Conservation (phyloP, 2,113 vertebrate genomes). For the Globicephala melas region DNA sequence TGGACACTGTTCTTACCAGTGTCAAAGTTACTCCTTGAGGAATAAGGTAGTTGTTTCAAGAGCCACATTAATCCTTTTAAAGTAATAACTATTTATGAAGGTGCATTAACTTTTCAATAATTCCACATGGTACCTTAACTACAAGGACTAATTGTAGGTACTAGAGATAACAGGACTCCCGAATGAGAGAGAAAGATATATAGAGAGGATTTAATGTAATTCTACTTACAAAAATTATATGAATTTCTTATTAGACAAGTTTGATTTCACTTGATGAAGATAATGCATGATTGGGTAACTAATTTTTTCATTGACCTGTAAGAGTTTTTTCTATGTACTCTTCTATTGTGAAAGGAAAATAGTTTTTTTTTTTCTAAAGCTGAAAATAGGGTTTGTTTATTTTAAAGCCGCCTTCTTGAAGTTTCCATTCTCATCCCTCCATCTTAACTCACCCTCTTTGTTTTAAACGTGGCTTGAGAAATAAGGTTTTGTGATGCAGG, state of each 20-base stretch:
- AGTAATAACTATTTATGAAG: neutral
- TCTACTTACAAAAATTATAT: neutral
- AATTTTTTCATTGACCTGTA: neutral
- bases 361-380: neutral
- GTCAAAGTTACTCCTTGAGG: neutral
- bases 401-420: neutral
- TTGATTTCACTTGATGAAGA: conserved; percentile 22
- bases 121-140: neutral
- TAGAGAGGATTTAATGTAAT: neutral
- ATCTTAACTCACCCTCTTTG: neutral
- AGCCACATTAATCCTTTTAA: neutral
- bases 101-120: neutral
- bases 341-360: neutral
- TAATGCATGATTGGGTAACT: neutral
- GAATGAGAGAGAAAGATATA: neutral
- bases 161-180: neutral
- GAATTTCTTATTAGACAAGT: neutral
- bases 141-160: neutral
- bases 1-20: neutral
- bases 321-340: neutral
- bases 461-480: neutral
- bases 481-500: neutral
- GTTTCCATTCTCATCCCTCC: neutral
- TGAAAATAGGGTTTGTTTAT: too few relatives aligned
- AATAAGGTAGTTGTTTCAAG: neutral